Conservation (phyloP, 2,888 invertebrate genomes). For the Acrocera orbiculus region DNA sequence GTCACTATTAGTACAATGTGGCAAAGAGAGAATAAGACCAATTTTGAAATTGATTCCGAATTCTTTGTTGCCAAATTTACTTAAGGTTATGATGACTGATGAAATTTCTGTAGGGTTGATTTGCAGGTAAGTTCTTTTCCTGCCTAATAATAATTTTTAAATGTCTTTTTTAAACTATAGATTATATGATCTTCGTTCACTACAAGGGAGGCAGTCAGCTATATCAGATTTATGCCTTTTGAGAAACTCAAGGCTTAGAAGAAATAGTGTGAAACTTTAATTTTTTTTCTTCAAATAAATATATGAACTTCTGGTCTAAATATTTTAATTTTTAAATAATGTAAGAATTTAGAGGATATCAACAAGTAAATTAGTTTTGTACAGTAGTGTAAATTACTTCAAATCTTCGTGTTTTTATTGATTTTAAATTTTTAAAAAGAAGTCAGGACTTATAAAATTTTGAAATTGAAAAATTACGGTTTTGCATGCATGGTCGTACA, state of each 20-base stretch:
- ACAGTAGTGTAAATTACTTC: too few species aligned
- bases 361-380: too few species aligned
- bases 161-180: slow-evolving; percentile 16
- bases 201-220: slow-evolving; percentile 63
- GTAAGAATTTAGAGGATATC: too few species aligned
- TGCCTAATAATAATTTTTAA: not conserved
- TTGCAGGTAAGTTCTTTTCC: slow-evolving; percentile 16
- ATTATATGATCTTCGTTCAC: slow-evolving; percentile 55
- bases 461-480: too few species aligned
- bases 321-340: too few species aligned
- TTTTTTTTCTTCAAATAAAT: too few species aligned
- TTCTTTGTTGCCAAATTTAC: slow-evolving; percentile 57
- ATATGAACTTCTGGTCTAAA: too few species aligned
- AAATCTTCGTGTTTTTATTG: too few species aligned
- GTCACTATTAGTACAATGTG: slow-evolving; percentile 55
- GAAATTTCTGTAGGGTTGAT: slow-evolving; percentile 29
- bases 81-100: slow-evolving; percentile 40
- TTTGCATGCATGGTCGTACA: too few species aligned
- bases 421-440: too few species aligned
- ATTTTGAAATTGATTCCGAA: slow-evolving; percentile 60
- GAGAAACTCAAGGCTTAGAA: slow-evolving; percentile 52
- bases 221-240: slow-evolving; percentile 75
- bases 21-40: slow-evolving; percentile 49
- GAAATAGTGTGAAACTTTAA: slow-evolving; percentile 25
- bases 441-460: too few species aligned